Evolutionary conservation across 2,113 vertebrate species (phyloP).

Genomic region (Turdus rufiventris): DNA sequence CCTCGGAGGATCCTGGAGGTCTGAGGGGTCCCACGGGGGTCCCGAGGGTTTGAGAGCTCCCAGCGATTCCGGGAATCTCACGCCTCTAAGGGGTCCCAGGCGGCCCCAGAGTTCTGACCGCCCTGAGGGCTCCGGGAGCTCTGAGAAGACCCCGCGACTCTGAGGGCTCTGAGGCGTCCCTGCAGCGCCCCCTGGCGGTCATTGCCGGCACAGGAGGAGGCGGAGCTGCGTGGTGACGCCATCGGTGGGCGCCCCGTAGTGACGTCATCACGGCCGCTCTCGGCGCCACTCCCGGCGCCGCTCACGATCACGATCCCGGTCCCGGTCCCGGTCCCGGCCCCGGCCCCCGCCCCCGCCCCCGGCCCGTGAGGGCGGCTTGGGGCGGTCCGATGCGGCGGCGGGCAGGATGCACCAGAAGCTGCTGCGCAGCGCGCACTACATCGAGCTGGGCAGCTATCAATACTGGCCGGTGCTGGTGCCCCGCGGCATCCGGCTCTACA

Average conservation of each 20-base stretch:
- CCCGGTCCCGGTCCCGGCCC: fast-evolving
- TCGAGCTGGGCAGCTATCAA: conserved; percentile 92
- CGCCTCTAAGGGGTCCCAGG: not conserved
- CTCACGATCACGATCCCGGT: too few species aligned
- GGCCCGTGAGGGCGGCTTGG: not conserved
- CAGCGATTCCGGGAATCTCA: not conserved
- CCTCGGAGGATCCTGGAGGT: too few species aligned
- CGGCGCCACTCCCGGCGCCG: not conserved
- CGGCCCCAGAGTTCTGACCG: not conserved
- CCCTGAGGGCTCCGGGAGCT: not conserved
- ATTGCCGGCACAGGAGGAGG: too few species aligned
- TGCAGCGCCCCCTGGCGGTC: not conserved
- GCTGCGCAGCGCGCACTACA: conserved; percentile 86
- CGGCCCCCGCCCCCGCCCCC: not conserved
- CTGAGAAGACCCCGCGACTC: too few species aligned
- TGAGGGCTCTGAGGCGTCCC: not conserved
- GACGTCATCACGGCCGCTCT: not conserved
- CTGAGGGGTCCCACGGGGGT: not conserved
- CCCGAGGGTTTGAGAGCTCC: too few species aligned
- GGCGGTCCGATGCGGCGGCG: not conserved
- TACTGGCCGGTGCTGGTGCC: conserved; percentile 94
- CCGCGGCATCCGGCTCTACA: conserved; percentile 89
- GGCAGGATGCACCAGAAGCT: conserved; percentile 87
- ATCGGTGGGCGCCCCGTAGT: not conserved
- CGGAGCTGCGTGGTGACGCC: not conserved